Evolutionary conservation across 2,888 invertebrate species (phyloP).

Genomic region (Vanessa cardui): DNA sequence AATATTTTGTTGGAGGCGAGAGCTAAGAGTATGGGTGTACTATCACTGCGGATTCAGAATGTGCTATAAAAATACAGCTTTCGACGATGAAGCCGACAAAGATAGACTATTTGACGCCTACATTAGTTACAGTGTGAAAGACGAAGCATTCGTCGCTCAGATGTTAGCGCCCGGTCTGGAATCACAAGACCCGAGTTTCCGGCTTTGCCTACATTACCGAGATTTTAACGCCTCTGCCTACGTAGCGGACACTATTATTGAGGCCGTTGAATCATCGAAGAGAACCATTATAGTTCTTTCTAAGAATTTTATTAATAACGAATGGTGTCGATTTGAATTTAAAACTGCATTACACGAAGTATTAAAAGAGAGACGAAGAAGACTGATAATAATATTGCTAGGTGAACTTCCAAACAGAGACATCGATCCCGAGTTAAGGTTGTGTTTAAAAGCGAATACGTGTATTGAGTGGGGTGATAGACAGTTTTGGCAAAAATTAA

Average conservation of each 20-base stretch:
- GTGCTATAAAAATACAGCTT: conserved; percentile 92
- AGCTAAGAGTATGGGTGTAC: conserved; percentile 92
- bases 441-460: conserved; percentile 95
- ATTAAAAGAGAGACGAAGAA: conserved; percentile 91
- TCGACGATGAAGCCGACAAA: conserved; percentile 91
- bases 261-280: conserved; percentile 95
- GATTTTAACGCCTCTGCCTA: conserved; percentile 95
- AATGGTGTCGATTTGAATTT: conserved; percentile 98
- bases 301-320: conserved; percentile 96
- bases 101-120: conserved; percentile 97
- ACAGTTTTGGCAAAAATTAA: conserved; percentile 98
- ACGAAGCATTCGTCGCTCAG: conserved; percentile 95
- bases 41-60: conserved; percentile 92
- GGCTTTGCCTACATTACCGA: conserved; percentile 95
- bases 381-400: conserved; percentile 94
- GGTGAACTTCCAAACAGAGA: conserved; percentile 95
- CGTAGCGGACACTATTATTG: conserved; percentile 95
- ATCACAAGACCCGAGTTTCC: conserved; percentile 90
- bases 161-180: conserved; percentile 94
- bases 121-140: conserved; percentile 96
- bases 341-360: conserved; percentile 96
- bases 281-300: conserved; percentile 95
- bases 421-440: conserved; percentile 94
- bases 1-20: conserved; percentile 90
- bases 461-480: conserved; percentile 97